Evolutionary conservation across 2,113 vertebrate genomes (phyloP), one percentile per base, ranked within the genome.

Genomic region (Prinia subflava): DNA sequence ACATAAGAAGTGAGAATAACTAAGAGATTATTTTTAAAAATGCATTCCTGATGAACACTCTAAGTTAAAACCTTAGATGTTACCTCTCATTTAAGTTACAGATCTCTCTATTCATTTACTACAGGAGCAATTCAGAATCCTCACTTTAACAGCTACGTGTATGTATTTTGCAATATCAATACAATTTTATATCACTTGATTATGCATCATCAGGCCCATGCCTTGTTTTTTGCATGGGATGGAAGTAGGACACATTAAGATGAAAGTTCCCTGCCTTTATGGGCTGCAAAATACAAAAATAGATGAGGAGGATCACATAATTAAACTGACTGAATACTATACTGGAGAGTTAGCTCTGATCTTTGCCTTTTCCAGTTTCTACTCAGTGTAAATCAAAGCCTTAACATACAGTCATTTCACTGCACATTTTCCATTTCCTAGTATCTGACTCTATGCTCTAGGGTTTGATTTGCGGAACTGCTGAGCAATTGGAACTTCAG

Each of bases 381-480:
- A 39, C 44, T 71, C 62, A 35, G 77, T 64, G 57, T 50, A 96
- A 91, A 92, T 95, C 90, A 96, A 91, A 87, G 74, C 37, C 65
- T 84, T 78, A 55, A 41, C 78, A 87, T 74, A 60, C 22, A 87
- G 65, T 68, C 87, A 93, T 90, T 89, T 82, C 69, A 59, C 47
- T 33, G 14, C 30, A 87, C 27, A 18, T 78, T 89, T 92, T 89
- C 87, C 47, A 91, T 84, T 94, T 92, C 28, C 69, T 75, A 35
- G 42, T 75, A 92, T 39, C 81, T 79, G 69, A 75, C 69, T 87
- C 91, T 35, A 95, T n/a, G 74, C 78, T 87, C 47, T 31, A 82
- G 69, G 69, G 60, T 75, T 95, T 95, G 87, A 90, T 94, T 78
- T 94, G 56, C 65, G 76, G 70, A 96, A 91, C 84, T 94, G 83